Percentiles rank a stretch among this genome's conserved stretches.
These are phyloP conservation scores for Bedellia somnulentella DNA, from an alignment of 2,888 invertebrate species.

Conservation along the genomic window DNA sequence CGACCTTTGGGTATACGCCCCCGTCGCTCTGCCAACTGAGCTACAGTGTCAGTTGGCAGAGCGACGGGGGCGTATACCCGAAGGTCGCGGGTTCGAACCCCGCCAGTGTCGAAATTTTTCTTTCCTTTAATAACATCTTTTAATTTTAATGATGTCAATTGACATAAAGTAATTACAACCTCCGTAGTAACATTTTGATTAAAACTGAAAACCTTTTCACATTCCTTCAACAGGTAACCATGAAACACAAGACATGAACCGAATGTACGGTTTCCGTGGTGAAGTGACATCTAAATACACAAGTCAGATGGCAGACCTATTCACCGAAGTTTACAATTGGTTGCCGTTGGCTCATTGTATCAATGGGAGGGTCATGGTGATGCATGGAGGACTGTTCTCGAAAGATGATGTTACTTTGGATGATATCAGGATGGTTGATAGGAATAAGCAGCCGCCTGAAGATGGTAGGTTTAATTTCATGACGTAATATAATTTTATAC, in stretches of 20 bases:
- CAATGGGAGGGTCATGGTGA: conserved; percentile 78
- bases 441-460: conserved; percentile 96
- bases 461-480: conserved; percentile 61
- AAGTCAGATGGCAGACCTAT: conserved; percentile 92
- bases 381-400: conserved; percentile 98
- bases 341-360: conserved; percentile 95
- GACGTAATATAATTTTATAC: too few relatives aligned
- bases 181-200: too few relatives aligned
- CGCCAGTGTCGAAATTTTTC: too few relatives aligned
- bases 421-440: conserved; percentile 84
- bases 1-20: too few relatives aligned
- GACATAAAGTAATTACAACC: too few relatives aligned
- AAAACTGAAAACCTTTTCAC: too few relatives aligned
- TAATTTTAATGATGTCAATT: too few relatives aligned
- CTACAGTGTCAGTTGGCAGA: too few relatives aligned
- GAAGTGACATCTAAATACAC: conserved; percentile 97
- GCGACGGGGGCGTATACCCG: too few relatives aligned
- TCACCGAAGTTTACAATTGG: conserved; percentile 99
- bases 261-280: conserved; percentile 99
- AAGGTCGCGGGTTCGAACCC: too few relatives aligned
- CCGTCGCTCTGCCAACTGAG: too few relatives aligned
- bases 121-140: too few relatives aligned
- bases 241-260: conserved; percentile 97
- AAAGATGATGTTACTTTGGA: conserved; percentile 90
- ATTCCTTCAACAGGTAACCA: conserved; percentile 92